These are phyloP conservation scores for Neosalanx taihuensis DNA, from an alignment of 2,797 vertebrate genomes.

Conservation along the genomic window DNA sequence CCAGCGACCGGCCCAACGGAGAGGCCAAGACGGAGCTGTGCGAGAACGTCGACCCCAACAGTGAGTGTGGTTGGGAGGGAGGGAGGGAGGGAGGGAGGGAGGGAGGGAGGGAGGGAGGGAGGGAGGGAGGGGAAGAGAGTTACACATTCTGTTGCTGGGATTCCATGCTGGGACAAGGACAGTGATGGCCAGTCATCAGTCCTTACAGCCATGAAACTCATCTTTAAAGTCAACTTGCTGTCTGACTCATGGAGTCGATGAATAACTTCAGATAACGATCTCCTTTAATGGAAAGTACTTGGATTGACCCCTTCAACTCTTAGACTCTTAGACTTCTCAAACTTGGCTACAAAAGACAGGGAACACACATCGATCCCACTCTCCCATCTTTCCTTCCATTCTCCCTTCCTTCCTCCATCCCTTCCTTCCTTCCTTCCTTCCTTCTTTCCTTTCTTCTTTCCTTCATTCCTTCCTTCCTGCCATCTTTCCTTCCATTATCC, in stretches of 20 bases:
- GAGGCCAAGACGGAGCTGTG: conserved; percentile 93
- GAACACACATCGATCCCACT: neutral
- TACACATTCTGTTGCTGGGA: neutral
- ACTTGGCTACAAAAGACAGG: neutral
- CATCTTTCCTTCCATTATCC: neutral
- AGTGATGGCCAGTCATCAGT: neutral
- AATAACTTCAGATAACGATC: neutral
- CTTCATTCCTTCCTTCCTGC: neutral
- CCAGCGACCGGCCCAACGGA: conserved; percentile 87
- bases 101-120: neutral
- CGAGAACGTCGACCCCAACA: conserved; percentile 85
- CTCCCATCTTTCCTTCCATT: neutral
- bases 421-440: neutral
- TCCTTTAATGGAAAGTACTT: neutral
- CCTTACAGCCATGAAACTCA: neutral
- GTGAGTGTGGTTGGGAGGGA: conserved; percentile 71
- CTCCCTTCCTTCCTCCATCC: neutral
- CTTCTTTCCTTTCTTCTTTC: neutral
- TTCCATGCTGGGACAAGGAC: no score
- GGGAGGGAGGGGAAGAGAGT: neutral
- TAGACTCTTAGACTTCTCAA: neutral
- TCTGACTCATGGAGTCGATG: neutral
- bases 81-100: neutral
- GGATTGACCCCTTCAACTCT: neutral
- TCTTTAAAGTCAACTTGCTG: neutral